phyloP scores from a whole-genome alignment of 23 tunicate genomes.

The Halocynthia aurantium region DNA sequence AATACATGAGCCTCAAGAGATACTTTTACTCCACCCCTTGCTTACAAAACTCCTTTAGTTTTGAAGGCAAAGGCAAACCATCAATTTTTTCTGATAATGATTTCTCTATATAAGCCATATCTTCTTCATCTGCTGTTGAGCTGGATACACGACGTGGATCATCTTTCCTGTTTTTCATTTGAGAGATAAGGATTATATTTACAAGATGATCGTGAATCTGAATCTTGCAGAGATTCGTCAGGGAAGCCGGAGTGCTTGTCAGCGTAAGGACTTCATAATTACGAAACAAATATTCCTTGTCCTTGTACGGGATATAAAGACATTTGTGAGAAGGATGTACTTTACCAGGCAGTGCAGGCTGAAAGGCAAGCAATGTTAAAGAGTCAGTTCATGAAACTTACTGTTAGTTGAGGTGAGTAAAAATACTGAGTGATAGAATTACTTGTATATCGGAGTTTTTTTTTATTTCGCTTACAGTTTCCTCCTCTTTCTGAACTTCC shows the following conservation, averaged over 20 bases:
- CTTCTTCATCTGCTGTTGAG: constrained; percentile 1
- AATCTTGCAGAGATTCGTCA: constrained; percentile 20
- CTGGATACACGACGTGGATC: too few species aligned
- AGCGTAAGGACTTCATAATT: constrained; percentile 66
- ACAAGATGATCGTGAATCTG: constrained; percentile 9
- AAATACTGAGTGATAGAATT: too few species aligned
- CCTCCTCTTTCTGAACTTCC: too few species aligned
- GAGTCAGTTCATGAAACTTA: too few species aligned
- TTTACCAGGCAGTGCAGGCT: constrained; percentile 59
- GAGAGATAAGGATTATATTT: neutral
- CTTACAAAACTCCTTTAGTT: constrained; percentile 56
- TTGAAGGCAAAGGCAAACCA: constrained; percentile 40
- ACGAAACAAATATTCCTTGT: constrained; percentile 67
- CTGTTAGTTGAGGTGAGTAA: too few species aligned
- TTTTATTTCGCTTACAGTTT: too few species aligned
- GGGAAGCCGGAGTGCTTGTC: constrained; percentile 49
- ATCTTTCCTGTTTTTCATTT: too few species aligned
- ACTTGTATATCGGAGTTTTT: too few species aligned
- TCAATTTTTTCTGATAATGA: constrained; percentile 14
- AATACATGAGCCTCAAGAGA: neutral
- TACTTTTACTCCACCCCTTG: constrained; percentile 1
- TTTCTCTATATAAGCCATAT: neutral
- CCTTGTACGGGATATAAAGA: constrained; percentile 65
- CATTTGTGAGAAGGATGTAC: constrained; percentile 71
- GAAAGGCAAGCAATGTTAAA: neutral